These are phyloP conservation scores for Smutsia temminckii DNA, from an alignment of 2,797 vertebrate genomes.

Conservation along the genomic window DNA sequence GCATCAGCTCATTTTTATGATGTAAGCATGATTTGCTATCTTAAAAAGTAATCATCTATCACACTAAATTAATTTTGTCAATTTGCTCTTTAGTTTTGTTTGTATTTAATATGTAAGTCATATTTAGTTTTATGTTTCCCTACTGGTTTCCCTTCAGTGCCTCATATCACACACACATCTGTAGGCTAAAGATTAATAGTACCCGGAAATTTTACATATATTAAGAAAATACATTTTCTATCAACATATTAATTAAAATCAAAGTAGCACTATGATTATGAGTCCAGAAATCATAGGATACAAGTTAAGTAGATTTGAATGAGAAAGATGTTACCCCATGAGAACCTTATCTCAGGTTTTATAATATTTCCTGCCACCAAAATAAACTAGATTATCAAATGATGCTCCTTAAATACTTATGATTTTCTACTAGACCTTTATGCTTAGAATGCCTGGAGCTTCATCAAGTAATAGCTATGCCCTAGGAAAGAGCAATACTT, in stretches of 20 bases:
- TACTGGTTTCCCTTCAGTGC: neutral
- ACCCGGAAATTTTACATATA: neutral
- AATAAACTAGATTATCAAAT: neutral
- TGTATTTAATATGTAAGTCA: neutral
- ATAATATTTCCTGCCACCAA: neutral
- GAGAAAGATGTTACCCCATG: neutral
- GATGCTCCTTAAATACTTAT: neutral
- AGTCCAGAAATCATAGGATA: neutral
- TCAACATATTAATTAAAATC: neutral
- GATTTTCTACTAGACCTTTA: neutral
- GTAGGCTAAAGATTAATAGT: neutral
- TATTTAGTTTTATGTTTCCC: neutral
- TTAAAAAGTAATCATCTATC: slow-evolving; percentile 17
- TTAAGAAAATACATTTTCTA: neutral
- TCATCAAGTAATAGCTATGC: neutral
- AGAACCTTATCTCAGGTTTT: neutral
- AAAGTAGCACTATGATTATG: neutral
- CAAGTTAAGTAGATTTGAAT: neutral
- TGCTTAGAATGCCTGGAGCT: neutral
- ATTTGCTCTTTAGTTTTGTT: neutral
- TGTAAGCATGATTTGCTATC: neutral
- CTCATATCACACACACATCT: neutral
- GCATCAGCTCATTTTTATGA: slow-evolving; percentile 1
- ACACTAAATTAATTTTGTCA: neutral
- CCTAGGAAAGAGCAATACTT: neutral